Percentiles rank a stretch among this genome's conserved stretches.
Evolutionary conservation across 2,888 invertebrate species (phyloP).

Genomic region (Geotrupes spiniger): DNA sequence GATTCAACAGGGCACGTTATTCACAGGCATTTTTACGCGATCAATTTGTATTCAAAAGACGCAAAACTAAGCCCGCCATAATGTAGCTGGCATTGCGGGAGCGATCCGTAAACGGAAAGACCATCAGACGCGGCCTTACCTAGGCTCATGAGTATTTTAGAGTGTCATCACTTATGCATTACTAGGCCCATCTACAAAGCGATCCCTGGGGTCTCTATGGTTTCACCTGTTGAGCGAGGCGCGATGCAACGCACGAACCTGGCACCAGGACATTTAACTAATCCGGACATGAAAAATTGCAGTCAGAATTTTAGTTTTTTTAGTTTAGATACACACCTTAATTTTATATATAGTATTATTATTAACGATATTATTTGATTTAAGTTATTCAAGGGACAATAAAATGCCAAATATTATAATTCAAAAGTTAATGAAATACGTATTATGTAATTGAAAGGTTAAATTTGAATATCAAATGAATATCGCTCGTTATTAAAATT

Average conservation of each 20-base stretch:
- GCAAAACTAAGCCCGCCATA: constrained; percentile 13
- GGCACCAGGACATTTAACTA: constrained; percentile 17
- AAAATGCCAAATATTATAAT: no score
- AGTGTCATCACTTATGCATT: constrained; percentile 63
- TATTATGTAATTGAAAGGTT: no score
- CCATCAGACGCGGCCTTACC: constrained; percentile 22
- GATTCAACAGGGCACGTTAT: not conserved
- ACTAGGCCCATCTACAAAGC: constrained; percentile 55
- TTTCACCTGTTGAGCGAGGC: constrained; percentile 46
- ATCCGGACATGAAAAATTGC: constrained; percentile 30
- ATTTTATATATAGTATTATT: no score
- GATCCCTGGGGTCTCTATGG: constrained; percentile 51
- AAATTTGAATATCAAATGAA: no score
- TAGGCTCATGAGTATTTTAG: constrained; percentile 45
- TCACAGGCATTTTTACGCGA: not conserved
- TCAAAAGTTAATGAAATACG: no score
- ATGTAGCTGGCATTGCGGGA: constrained; percentile 8
- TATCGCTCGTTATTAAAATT: no score
- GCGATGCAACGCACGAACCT: not conserved
- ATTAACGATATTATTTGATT: no score
- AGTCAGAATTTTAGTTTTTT: constrained; percentile 13
- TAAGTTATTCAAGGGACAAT: no score
- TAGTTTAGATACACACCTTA: no score
- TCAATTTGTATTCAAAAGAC: constrained; percentile 21
- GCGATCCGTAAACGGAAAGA: constrained; percentile 20